A percentile compares a stretch with the other conserved stretches of the same genome.
phyloP scores from a whole-genome alignment of 2,888 invertebrate species.

The Cryptops parisi region DNA sequence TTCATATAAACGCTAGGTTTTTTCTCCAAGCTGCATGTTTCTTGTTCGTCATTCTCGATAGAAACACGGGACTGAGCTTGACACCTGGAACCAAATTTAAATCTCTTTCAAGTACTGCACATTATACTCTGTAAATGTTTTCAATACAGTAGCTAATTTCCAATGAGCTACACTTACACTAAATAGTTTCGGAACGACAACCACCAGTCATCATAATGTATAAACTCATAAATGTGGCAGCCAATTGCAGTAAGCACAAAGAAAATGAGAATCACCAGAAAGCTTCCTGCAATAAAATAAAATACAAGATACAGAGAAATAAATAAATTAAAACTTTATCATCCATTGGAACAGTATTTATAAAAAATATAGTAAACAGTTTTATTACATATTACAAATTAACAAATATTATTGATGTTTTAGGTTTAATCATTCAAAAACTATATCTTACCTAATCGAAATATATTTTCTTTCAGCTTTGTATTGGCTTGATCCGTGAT shows the following conservation, averaged over 20 bases:
- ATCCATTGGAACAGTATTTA: too few species aligned
- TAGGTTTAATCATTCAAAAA: too few species aligned
- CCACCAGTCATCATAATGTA: slow-evolving; percentile 57
- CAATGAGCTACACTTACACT: slow-evolving; percentile 47
- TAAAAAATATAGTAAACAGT: too few species aligned
- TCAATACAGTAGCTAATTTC: background rate
- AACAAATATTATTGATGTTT: too few species aligned
- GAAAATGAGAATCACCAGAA: slow-evolving; percentile 56
- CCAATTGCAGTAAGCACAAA: slow-evolving; percentile 65
- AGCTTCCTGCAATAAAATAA: slow-evolving; percentile 36
- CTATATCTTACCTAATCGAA: slow-evolving; percentile 63
- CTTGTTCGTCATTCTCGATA: background rate
- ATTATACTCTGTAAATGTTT: too few species aligned
- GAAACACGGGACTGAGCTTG: slow-evolving; percentile 6
- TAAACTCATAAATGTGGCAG: slow-evolving; percentile 69
- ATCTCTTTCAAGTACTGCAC: too few species aligned
- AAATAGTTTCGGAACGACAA: slow-evolving; percentile 60
- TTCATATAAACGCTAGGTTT: slow-evolving; percentile 69
- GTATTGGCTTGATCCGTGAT: slow-evolving; percentile 68
- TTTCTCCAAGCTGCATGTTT: slow-evolving; percentile 46
- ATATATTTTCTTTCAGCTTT: slow-evolving; percentile 73
- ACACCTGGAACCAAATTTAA: slow-evolving; percentile 15
- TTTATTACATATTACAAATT: too few species aligned
- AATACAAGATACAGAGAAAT: slow-evolving; percentile 10
- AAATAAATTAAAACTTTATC: slow-evolving; percentile 10